Evolutionary conservation across 2,888 invertebrate species (phyloP).

Genomic region (Sericinus montela): DNA sequence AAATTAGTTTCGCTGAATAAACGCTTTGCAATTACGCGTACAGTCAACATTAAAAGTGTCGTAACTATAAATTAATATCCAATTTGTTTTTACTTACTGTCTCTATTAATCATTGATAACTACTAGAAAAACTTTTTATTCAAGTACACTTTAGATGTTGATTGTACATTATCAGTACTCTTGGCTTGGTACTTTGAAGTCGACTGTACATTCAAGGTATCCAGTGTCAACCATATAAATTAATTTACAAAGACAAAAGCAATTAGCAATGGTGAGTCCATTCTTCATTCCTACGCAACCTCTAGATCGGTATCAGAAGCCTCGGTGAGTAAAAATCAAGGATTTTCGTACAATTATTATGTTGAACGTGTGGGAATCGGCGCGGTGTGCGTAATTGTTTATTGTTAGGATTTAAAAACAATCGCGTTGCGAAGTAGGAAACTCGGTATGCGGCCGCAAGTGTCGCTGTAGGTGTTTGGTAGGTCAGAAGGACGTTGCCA

Average conservation of each 20-base stretch:
- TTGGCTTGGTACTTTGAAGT: too few relatives aligned
- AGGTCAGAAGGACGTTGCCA: neutral
- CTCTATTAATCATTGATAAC: too few relatives aligned
- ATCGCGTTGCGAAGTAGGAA: slow-evolving; percentile 49
- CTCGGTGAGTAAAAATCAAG: slow-evolving; percentile 56
- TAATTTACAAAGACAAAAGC: slow-evolving; percentile 5
- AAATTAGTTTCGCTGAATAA: neutral
- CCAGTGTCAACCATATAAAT: neutral
- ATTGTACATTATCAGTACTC: too few relatives aligned
- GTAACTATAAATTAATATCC: too few relatives aligned
- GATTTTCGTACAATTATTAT: slow-evolving; percentile 54
- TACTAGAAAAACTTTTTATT: too few relatives aligned
- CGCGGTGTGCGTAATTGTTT: slow-evolving; percentile 49
- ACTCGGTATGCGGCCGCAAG: slow-evolving; percentile 29
- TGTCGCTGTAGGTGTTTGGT: slow-evolving; percentile 21
- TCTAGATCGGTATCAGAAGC: slow-evolving; percentile 60
- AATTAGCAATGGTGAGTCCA: slow-evolving; percentile 20
- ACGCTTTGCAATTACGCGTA: neutral
- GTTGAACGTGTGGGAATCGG: slow-evolving; percentile 53
- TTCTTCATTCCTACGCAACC: slow-evolving; percentile 39
- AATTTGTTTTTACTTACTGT: too few relatives aligned
- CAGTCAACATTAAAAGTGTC: neutral
- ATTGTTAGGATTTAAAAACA: slow-evolving; percentile 50
- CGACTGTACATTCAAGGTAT: neutral
- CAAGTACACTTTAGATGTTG: too few relatives aligned